These are phyloP conservation scores for Pandemis heparana DNA, from an alignment of 2,888 invertebrate species.

Conservation along the genomic window DNA sequence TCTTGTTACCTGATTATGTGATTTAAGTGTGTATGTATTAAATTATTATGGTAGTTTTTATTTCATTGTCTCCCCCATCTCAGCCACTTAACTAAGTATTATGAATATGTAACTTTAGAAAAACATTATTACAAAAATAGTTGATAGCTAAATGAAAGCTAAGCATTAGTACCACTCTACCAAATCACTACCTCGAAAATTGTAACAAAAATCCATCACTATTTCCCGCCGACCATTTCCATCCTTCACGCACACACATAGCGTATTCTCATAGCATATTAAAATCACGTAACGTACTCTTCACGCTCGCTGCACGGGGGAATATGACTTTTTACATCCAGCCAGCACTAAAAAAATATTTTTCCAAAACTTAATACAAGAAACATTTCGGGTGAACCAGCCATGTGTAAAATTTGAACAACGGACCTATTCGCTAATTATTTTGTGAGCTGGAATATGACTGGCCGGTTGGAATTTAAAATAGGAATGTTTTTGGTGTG, in stretches of 20 bases:
- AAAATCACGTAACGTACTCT: conserved; percentile 41
- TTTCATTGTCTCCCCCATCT: too few relatives aligned
- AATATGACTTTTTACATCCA: conserved; percentile 35
- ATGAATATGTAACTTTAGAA: too few relatives aligned
- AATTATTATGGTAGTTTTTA: too few relatives aligned
- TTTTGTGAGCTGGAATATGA: conserved; percentile 30
- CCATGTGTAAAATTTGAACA: conserved; percentile 41
- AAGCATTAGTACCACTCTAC: background rate
- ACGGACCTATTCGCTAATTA: conserved; percentile 39
- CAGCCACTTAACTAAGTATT: too few relatives aligned
- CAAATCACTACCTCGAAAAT: background rate
- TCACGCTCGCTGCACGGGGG: conserved; percentile 36
- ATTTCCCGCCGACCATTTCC: conserved; percentile 24
- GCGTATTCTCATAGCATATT: conserved; percentile 34
- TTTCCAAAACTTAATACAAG: conserved; percentile 40
- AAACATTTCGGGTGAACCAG: conserved; percentile 34
- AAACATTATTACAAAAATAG: background rate
- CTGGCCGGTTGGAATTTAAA: conserved; percentile 32
- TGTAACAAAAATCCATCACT: conserved; percentile 24
- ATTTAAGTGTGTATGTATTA: too few relatives aligned
- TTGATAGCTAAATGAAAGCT: background rate
- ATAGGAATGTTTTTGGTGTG: conserved; percentile 26
- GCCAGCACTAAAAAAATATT: conserved; percentile 38
- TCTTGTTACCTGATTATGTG: too few relatives aligned
- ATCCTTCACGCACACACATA: conserved; percentile 15